Evolutionary conservation across 1,140 invertebrate species (phyloP), one percentile per base, ranked within the genome.

Genomic region (Cryptotermes secundus): DNA sequence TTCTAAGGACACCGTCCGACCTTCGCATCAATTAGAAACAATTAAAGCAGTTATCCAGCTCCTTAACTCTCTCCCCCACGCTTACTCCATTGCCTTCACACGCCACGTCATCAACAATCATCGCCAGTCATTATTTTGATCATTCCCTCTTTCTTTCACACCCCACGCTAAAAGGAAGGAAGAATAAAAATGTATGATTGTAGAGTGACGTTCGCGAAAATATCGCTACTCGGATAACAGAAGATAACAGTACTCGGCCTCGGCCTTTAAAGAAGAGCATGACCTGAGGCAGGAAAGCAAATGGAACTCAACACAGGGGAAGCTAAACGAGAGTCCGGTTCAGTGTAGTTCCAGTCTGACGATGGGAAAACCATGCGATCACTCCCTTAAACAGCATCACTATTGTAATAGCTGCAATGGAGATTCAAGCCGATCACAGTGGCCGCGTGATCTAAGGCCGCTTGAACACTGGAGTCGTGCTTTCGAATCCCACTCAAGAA

Each of bases 1-100:
- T 14, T 72, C 59, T 72, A 72, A 72, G 59, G 59, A 72, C 59
- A 14, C 59, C 59, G 4, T n/a, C 26, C 59, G 59, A 72, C 59
- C 59, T 72, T 72, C 59, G 59, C 59, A 31, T 72, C 59, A 72
- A 72, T 72, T 72, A 72, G 59, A 72, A n/a, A 72, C 59, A 72
- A 72, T 72, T 72, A 72, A 72, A 72, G 59, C 59, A 31, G 59
- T 72, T 72, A 72, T 72, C 59, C 59, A 31, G 59, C 59, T 72
- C 59, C 59, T 72, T 72, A 72, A 59, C 7, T 31, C n/a, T 16
- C 59, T n/a, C n/a, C 59, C n/a, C 59, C 59, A 2, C 59, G 7
- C n/a, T 72, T 31, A 26, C 10, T 72, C 59, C 59, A 0, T 7
- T 72, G 59, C 26, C 59, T 72, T 72, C 59, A 72, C 59, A 72